phyloP scores from a whole-genome alignment of 2,888 invertebrate species.

The Caenorhabditis parvicauda region DNA sequence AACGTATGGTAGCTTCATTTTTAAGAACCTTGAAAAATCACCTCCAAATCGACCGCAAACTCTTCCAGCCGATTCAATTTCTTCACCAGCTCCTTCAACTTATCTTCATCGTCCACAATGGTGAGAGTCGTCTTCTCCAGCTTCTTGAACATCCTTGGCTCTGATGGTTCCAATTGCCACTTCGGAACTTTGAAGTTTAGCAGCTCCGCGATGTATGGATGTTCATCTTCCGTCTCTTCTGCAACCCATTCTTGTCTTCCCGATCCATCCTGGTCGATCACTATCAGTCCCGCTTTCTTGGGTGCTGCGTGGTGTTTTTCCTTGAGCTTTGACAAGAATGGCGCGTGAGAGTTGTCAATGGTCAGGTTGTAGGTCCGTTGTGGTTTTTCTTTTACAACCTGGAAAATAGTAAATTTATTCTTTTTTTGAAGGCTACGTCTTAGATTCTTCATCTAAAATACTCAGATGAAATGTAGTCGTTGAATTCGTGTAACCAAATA shows the following conservation, averaged over 20 bases:
- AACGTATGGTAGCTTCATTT: not conserved
- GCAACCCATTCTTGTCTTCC: conserved; percentile 11
- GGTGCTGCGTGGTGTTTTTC: conserved; percentile 19
- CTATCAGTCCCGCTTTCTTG: conserved; percentile 7
- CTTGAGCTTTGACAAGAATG: conserved; percentile 41
- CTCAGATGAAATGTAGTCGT: too few relatives aligned
- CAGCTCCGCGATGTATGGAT: conserved; percentile 54
- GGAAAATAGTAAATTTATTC: not conserved
- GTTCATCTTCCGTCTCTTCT: conserved; percentile 27
- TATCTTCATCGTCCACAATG: conserved; percentile 72
- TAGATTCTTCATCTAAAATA: too few relatives aligned
- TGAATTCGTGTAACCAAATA: too few relatives aligned
- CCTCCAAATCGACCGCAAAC: conserved; percentile 81
- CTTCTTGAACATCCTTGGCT: conserved; percentile 64
- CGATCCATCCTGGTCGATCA: conserved; percentile 22
- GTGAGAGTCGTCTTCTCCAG: conserved; percentile 73
- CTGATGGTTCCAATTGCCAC: conserved; percentile 25
- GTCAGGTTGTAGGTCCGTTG: conserved; percentile 12
- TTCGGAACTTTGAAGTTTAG: conserved; percentile 36
- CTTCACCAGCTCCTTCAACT: conserved; percentile 72
- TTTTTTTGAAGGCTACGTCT: too few relatives aligned
- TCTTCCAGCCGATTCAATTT: conserved; percentile 73
- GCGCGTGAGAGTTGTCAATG: conserved; percentile 36
- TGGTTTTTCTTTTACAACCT: conserved; percentile 21
- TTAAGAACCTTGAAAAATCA: not conserved